A percentile compares a stretch with the other conserved stretches of the same genome.
Conservation (phyloP, 2,888 invertebrate genomes). For the Mantis religiosa region DNA sequence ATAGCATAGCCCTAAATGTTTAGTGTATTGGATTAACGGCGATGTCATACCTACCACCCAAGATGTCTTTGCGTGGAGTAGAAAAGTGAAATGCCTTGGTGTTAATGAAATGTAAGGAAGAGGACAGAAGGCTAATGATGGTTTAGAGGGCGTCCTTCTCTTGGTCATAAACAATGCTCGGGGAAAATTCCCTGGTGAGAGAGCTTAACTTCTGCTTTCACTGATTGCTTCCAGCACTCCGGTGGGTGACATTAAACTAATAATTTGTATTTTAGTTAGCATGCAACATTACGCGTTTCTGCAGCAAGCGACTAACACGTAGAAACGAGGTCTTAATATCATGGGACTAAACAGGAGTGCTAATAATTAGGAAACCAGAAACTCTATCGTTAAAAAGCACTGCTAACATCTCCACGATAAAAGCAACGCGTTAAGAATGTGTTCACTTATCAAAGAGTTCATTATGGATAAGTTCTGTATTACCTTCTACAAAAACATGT, state of each 20-base stretch:
- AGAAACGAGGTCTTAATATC: not conserved
- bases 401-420: no score
- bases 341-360: not conserved
- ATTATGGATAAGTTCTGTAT: no score
- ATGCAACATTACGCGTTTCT: not conserved
- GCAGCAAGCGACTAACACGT: not conserved
- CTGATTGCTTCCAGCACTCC: not conserved
- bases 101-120: not conserved
- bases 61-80: no score
- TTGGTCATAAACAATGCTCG: not conserved
- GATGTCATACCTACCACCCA: no score
- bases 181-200: not conserved
- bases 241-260: not conserved
- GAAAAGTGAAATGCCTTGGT: no score
- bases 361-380: no score
- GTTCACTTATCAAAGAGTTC: no score
- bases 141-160: not conserved
- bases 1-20: no score
- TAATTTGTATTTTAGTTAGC: not conserved
- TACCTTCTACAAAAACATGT: no score
- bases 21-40: no score
- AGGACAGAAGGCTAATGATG: not conserved
- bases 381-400: no score
- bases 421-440: no score
- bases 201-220: not conserved